Conservation (phyloP, 2,113 vertebrate genomes). For the Catharus minimus region DNA sequence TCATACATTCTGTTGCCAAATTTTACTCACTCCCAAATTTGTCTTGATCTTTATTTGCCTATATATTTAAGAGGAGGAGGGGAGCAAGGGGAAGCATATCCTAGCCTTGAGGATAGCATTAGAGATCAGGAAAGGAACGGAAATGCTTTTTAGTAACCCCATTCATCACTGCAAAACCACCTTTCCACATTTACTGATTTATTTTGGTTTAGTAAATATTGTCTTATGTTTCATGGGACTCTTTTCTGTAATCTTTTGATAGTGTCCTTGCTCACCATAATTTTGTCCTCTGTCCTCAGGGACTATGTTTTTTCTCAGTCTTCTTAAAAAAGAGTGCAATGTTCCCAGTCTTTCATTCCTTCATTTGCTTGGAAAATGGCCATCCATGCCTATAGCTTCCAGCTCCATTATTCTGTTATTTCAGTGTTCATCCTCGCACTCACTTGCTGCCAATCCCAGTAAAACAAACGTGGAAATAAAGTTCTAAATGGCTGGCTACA, state of each 20-base stretch:
- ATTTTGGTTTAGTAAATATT: neutral
- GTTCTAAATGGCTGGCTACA: neutral
- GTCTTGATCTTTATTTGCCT: neutral
- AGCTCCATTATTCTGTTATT: neutral
- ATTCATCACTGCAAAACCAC: neutral
- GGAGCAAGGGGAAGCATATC: neutral
- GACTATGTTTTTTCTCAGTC: neutral
- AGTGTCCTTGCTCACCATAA: neutral
- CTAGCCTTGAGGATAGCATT: neutral
- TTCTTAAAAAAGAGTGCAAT: neutral
- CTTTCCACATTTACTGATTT: neutral
- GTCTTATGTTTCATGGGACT: neutral
- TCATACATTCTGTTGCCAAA: neutral
- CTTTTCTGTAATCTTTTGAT: neutral
- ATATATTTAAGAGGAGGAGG: neutral
- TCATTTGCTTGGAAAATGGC: neutral
- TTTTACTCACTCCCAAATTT: neutral
- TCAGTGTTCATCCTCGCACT: neutral
- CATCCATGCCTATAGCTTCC: neutral
- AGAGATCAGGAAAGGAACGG: neutral
- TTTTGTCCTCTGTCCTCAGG: neutral
- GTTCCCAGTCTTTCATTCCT: neutral
- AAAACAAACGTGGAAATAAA: slow-evolving; percentile 1
- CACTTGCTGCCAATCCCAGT: neutral
- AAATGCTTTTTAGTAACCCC: neutral